phyloP scores from a whole-genome alignment of 2,797 vertebrate species.

The Danio aesculapii region DNA sequence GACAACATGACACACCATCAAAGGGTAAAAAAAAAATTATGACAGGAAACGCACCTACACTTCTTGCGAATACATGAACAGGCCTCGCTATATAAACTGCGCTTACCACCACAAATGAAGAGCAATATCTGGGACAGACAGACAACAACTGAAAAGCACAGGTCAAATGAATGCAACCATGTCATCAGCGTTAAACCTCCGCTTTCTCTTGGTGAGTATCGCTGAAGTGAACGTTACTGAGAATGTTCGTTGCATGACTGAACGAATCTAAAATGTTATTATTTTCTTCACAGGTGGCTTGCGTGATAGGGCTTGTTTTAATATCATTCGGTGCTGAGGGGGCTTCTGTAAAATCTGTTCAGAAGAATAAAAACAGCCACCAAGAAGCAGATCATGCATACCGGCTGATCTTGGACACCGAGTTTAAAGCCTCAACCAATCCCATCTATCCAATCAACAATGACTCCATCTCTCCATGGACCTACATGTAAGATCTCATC shows the following conservation, averaged over 20 bases:
- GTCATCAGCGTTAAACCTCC: conserved; percentile 34
- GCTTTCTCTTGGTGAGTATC: conserved; percentile 58
- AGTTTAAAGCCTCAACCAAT: neutral
- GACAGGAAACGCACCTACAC: conserved; percentile 54
- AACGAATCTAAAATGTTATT: neutral
- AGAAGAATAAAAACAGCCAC: neutral
- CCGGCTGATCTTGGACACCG: conserved; percentile 66
- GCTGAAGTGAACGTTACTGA: neutral
- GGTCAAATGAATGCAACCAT: conserved; percentile 35
- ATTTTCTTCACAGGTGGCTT: conserved; percentile 63
- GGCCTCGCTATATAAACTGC: conserved; percentile 50
- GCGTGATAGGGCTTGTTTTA: conserved; percentile 51
- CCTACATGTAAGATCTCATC: conserved; percentile 69
- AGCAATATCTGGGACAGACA: neutral
- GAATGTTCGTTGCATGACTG: neutral
- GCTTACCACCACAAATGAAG: conserved; percentile 15
- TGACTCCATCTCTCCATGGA: conserved; percentile 80
- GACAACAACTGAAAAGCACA: conserved; percentile 29
- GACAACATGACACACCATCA: conserved; percentile 37
- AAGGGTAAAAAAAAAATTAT: conserved; percentile 14
- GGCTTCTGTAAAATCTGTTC: neutral
- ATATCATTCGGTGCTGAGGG: conserved; percentile 39
- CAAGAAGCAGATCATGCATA: neutral
- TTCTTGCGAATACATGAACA: neutral
- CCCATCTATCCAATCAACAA: conserved; percentile 63